Base-by-base conservation (phyloP, 2,113 vertebrate genomes). In the Oncorhynchus gorbuscha region DNA sequence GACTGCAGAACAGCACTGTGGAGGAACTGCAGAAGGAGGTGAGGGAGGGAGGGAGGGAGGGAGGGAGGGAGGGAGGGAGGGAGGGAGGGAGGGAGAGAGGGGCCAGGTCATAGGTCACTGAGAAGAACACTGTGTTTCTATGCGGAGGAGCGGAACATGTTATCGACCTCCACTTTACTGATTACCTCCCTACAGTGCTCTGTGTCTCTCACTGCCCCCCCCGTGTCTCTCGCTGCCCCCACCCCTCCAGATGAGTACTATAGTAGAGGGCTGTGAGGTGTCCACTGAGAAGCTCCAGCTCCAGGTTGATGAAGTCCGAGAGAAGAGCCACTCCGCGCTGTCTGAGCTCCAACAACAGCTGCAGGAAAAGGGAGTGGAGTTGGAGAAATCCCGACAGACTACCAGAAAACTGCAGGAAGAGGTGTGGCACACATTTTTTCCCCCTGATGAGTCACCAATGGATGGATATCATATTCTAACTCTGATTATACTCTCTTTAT, bases 21-120 rank as follows among this genome's bases (percentile, higher is more conserved):
- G 96, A 97, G 84, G 95, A 94, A 75, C 91, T 99, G 69, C 96
- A 98, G 89, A 94, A 95, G 81, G 96, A 98, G 96, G 97, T 97
- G 87, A 86, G 87, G 28, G 7, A 8, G 32, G 32, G 35, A 77
- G n/a, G 87, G 26, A 26, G 26, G 26, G 1, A 24, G 95, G 90
- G 84, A 88, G 89, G 64, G 96, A 96, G 88, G 3, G 39, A 12
- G 39, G 9, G 9, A 8, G 32, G 32, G 35, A 77, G n/a, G 87
- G 26, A 26, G 26, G 26, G 1, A 24, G 95, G 90, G 84, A 88
- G 89, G 64, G 96, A 96, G 88, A 9, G 39, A 12, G 39, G 9
- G 9, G 9, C 39, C 5, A 30, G 26, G 26, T 67, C 26, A 67
- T 18, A 30, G 1, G 30, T 18, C 26, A 30, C 62, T 65, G 62